Evolutionary conservation across 1,140 invertebrate species (phyloP).

Genomic region (Zaprionus tsacasi): DNA sequence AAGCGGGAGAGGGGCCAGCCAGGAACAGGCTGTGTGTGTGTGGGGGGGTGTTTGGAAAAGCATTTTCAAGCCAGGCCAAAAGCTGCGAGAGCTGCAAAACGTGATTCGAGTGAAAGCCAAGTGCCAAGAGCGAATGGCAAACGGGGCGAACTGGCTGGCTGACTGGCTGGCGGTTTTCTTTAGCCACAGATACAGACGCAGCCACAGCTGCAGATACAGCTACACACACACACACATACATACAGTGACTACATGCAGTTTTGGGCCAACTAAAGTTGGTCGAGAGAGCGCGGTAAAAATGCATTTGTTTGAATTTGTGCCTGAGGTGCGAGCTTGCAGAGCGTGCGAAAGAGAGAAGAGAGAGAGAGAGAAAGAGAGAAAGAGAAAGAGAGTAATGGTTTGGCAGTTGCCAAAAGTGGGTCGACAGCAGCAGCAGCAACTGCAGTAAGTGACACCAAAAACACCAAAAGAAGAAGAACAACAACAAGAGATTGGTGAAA

Average conservation of each 20-base stretch:
- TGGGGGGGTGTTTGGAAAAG: conserved; percentile 32
- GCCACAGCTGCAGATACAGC: conserved; percentile 25
- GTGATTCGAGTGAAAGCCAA: conserved; percentile 54
- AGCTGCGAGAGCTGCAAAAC: conserved; percentile 19
- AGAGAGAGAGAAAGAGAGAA: too few species aligned
- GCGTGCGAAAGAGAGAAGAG: not conserved
- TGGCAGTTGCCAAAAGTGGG: conserved; percentile 64
- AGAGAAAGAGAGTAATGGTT: conserved; percentile 57
- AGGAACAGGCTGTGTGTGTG: not conserved
- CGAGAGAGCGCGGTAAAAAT: conserved; percentile 64
- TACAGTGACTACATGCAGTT: conserved; percentile 27
- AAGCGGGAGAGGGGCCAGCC: not conserved
- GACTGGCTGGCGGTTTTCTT: conserved; percentile 30
- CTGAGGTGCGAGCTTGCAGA: conserved; percentile 29
- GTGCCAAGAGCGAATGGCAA: conserved; percentile 49
- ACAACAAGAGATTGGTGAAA: conserved; percentile 52
- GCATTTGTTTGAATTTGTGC: conserved; percentile 76
- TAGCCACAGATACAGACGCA: conserved; percentile 35
- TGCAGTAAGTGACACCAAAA: conserved; percentile 48
- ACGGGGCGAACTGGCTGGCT: conserved; percentile 9
- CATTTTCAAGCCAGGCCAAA: conserved; percentile 16
- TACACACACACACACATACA: conserved; percentile 24
- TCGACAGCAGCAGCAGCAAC: conserved; percentile 33
- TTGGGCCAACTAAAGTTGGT: conserved; percentile 55
- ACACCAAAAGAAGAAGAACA: conserved; percentile 14